Evolutionary conservation across 2,113 vertebrate species (phyloP).

Genomic region (Protomyctophum bolini): DNA sequence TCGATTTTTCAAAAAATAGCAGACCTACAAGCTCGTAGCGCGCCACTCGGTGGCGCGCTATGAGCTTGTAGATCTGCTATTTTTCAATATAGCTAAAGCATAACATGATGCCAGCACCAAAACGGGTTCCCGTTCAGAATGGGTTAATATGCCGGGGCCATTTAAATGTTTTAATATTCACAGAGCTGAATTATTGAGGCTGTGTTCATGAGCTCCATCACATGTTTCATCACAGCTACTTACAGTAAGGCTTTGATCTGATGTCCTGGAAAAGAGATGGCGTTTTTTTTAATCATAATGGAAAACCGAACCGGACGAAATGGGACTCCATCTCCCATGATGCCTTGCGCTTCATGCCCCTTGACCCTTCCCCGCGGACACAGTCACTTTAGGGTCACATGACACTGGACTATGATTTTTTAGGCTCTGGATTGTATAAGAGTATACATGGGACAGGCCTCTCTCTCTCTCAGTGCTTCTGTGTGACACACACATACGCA

Average conservation of each 20-base stretch:
- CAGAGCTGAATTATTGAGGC: slow-evolving; percentile 69
- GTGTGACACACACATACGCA: slow-evolving; percentile 23
- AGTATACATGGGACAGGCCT: slow-evolving; percentile 20
- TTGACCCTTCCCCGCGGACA: slow-evolving; percentile 12
- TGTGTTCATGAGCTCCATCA: slow-evolving; percentile 35
- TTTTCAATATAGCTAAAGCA: no score
- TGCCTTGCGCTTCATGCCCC: slow-evolving; percentile 27
- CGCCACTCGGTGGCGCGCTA: no score
- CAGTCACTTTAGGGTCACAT: slow-evolving; percentile 6
- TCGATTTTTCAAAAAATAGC: no score
- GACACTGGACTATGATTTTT: no score
- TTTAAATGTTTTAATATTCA: slow-evolving; percentile 70
- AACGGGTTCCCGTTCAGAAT: no score
- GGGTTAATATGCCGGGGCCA: slow-evolving; percentile 61
- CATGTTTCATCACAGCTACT: slow-evolving; percentile 59
- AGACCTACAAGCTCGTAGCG: no score
- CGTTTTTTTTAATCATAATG: slow-evolving; percentile 53
- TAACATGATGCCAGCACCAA: no score
- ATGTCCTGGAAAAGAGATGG: slow-evolving; percentile 49
- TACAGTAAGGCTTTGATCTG: no score
- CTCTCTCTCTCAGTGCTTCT: slow-evolving; percentile 16
- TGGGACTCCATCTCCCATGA: slow-evolving; percentile 47
- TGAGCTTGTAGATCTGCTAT: no score
- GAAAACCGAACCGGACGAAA: slow-evolving; percentile 31
- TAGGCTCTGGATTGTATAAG: not conserved